A percentile compares a stretch with the other conserved stretches of the same genome.
phyloP scores from a whole-genome alignment of 2,888 invertebrate species.

The Aporophyla lueneburgensis region DNA sequence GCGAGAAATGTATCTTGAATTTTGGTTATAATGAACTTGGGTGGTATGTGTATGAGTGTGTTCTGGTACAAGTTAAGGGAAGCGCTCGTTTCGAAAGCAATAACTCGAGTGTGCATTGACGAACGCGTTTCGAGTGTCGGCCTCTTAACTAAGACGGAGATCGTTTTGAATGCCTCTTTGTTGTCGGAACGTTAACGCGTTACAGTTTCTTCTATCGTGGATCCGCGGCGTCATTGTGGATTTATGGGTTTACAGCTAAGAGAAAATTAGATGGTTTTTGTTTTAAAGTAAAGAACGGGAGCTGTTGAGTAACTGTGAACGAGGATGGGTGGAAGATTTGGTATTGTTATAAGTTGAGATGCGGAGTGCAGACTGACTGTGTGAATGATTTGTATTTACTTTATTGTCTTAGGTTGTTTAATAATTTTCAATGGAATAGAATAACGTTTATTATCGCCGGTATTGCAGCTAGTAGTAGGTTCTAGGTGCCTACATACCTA shows the following conservation, averaged over 20 bases:
- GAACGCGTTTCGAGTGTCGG: constrained; percentile 84
- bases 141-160: constrained; percentile 85
- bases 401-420: neutral
- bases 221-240: constrained; percentile 58
- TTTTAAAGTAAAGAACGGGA: constrained; percentile 47
- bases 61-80: constrained; percentile 71
- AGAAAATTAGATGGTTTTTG: constrained; percentile 69
- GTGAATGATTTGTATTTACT: neutral
- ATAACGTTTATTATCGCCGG: too few species aligned
- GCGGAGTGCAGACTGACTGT: neutral
- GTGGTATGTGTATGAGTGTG: constrained; percentile 7
- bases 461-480: too few species aligned
- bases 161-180: constrained; percentile 85
- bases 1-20: constrained; percentile 32
- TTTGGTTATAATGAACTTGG: neutral
- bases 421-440: neutral
- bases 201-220: constrained; percentile 68
- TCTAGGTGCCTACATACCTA: too few species aligned
- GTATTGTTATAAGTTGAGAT: constrained; percentile 16
- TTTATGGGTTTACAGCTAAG: constrained; percentile 63
- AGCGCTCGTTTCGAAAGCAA: constrained; percentile 83
- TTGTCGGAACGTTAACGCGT: constrained; percentile 72
- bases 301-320: constrained; percentile 15
- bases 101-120: constrained; percentile 87
- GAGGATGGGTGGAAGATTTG: neutral